Conservation (phyloP, 1,140 invertebrate genomes). For the Heliothis subflexa region DNA sequence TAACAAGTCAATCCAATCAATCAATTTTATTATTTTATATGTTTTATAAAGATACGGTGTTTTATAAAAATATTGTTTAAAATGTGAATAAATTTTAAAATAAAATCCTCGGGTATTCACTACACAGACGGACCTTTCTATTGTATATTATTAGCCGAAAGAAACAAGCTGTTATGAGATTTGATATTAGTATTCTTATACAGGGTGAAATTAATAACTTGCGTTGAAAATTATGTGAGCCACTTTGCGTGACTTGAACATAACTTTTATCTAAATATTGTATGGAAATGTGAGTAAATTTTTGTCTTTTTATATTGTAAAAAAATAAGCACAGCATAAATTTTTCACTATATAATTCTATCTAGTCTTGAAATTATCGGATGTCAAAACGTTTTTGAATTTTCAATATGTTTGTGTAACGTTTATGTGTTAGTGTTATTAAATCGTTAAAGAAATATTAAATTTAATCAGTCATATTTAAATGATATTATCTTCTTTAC, state of each 20-base stretch:
- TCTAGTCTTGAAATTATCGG: no score
- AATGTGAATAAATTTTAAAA: background rate
- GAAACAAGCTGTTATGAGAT: constrained; percentile 1
- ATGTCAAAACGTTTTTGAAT: no score
- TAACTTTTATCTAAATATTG: background rate
- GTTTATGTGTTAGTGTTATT: no score
- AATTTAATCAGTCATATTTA: no score
- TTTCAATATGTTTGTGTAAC: no score
- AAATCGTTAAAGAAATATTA: no score
- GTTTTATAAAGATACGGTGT: background rate
- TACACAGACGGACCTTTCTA: background rate
- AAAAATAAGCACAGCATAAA: no score
- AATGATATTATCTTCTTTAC: no score
- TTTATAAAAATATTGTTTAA: background rate
- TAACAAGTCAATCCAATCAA: no score
- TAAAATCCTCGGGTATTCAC: background rate
- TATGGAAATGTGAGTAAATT: background rate
- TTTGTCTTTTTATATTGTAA: no score
- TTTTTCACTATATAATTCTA: no score
- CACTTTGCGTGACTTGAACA: background rate
- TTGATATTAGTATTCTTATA: background rate
- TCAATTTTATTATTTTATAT: background rate
- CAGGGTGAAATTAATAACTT: constrained; percentile 9
- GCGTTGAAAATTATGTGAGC: background rate
- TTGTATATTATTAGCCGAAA: background rate